Evolutionary conservation across 2,888 invertebrate genomes (phyloP).

Genomic region (Ypsolopha scabrella): DNA sequence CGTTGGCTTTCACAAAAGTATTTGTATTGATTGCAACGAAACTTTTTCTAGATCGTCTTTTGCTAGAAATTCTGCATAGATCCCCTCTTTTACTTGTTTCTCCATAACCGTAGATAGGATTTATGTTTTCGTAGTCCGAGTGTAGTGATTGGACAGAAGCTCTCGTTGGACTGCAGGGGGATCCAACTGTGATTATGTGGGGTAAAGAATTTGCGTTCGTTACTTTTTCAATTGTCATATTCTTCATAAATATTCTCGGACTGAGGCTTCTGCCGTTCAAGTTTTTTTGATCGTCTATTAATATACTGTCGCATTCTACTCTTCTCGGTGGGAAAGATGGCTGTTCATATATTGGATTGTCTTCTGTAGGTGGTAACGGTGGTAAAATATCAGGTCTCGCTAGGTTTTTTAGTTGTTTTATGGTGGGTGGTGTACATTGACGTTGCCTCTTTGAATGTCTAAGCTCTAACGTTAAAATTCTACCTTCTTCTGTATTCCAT

Average conservation of each 20-base stretch:
- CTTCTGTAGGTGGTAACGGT: constrained; percentile 68
- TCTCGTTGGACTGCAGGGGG: constrained; percentile 49
- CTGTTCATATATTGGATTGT: constrained; percentile 69
- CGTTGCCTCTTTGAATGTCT: constrained; percentile 82
- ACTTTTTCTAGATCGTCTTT: constrained; percentile 25
- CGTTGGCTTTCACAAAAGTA: constrained; percentile 42
- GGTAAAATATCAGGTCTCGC: constrained; percentile 78
- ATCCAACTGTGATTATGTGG: constrained; percentile 26
- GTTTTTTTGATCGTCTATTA: constrained; percentile 74
- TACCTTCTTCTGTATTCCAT: constrained; percentile 68
- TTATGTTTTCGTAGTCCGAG: constrained; percentile 60
- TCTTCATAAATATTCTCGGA: constrained; percentile 44
- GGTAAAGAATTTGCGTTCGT: constrained; percentile 25
- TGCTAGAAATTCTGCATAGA: constrained; percentile 28
- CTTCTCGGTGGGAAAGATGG: constrained; percentile 68
- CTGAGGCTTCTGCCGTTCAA: constrained; percentile 74
- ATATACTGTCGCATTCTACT: constrained; percentile 38
- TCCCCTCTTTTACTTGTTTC: constrained; percentile 18
- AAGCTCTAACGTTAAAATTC: constrained; percentile 77
- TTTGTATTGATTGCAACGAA: constrained; percentile 36
- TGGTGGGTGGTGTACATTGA: constrained; percentile 63
- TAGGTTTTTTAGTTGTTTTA: constrained; percentile 52
- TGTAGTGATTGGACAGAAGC: constrained; percentile 63
- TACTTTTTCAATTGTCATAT: constrained; percentile 26
- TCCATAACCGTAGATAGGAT: constrained; percentile 1